phyloP scores from a whole-genome alignment of 2,797 vertebrate species.

The Characodon lateralis region DNA sequence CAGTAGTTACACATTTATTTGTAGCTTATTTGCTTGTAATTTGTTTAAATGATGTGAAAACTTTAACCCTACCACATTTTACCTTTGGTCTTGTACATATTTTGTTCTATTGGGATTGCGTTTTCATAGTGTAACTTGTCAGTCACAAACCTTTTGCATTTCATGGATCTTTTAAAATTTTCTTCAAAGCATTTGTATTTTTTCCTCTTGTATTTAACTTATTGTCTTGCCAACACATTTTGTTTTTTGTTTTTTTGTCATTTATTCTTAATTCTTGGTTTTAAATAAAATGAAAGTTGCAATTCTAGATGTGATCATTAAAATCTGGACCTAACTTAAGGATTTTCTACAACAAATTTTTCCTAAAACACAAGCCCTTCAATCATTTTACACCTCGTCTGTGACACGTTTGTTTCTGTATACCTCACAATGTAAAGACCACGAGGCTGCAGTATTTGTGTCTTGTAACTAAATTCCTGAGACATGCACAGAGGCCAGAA shows the following conservation, averaged over 20 bases:
- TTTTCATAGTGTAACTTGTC: slow-evolving; percentile 55
- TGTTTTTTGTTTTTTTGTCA: slow-evolving; percentile 44
- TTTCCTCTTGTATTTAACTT: slow-evolving; percentile 74
- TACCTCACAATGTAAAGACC: slow-evolving; percentile 13
- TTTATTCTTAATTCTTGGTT: slow-evolving; percentile 56
- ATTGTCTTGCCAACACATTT: slow-evolving; percentile 67
- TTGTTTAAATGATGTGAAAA: slow-evolving; percentile 78
- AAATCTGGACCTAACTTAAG: slow-evolving; percentile 18
- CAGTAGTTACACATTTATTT: slow-evolving; percentile 31
- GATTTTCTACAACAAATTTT: slow-evolving; percentile 12
- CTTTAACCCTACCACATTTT: slow-evolving; percentile 50
- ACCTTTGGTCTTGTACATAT: slow-evolving; percentile 74
- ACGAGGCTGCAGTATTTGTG: slow-evolving; percentile 19
- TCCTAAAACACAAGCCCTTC: slow-evolving; percentile 17
- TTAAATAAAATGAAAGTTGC: slow-evolving; percentile 72
- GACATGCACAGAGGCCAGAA: slow-evolving; percentile 33
- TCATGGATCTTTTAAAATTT: slow-evolving; percentile 48
- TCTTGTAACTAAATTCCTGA: slow-evolving; percentile 28
- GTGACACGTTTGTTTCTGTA: slow-evolving; percentile 21
- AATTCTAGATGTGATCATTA: slow-evolving; percentile 28
- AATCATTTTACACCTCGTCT: slow-evolving; percentile 33
- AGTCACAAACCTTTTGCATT: slow-evolving; percentile 40
- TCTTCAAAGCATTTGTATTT: slow-evolving; percentile 36
- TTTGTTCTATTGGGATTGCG: slow-evolving; percentile 58
- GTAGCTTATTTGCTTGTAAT: slow-evolving; percentile 32